Conservation (phyloP, 2,888 invertebrate genomes). For the Diarsia dahlii region DNA sequence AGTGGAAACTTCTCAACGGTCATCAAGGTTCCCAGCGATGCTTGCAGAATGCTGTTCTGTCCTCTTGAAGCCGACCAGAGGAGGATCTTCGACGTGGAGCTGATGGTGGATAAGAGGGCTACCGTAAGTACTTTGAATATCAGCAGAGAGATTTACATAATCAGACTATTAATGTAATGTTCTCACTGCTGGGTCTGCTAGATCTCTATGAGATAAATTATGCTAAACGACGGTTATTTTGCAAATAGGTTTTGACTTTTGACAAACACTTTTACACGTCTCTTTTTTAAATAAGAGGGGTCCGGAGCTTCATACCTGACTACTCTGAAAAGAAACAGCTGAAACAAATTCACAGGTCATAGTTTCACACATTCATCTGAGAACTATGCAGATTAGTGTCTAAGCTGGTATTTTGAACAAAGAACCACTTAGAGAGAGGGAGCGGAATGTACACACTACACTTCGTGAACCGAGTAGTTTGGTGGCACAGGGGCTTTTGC, state of each 20-base stretch:
- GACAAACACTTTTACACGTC: too few relatives aligned
- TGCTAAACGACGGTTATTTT: too few relatives aligned
- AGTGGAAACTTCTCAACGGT: constrained; percentile 69
- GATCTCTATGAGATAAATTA: too few relatives aligned
- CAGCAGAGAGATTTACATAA: not conserved
- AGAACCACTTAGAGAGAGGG: not conserved
- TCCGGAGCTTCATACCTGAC: too few relatives aligned
- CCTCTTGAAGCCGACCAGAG: constrained; percentile 74
- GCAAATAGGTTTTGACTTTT: too few relatives aligned
- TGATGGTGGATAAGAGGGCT: constrained; percentile 72
- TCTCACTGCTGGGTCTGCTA: not conserved
- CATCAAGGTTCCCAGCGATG: constrained; percentile 69
- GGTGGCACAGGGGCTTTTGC: not conserved
- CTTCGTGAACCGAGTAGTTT: not conserved
- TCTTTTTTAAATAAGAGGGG: too few relatives aligned
- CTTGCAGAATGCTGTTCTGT: constrained; percentile 74
- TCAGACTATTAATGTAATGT: not conserved
- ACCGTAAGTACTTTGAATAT: constrained; percentile 68
- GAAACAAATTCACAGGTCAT: too few relatives aligned
- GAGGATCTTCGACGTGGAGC: constrained; percentile 74
- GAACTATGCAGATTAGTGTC: too few relatives aligned
- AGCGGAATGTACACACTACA: too few relatives aligned
- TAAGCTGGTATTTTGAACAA: too few relatives aligned
- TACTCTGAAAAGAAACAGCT: too few relatives aligned
- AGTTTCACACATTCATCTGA: too few relatives aligned